Base-by-base conservation (phyloP, 2,113 vertebrate genomes). In the Coturnix japonica region DNA sequence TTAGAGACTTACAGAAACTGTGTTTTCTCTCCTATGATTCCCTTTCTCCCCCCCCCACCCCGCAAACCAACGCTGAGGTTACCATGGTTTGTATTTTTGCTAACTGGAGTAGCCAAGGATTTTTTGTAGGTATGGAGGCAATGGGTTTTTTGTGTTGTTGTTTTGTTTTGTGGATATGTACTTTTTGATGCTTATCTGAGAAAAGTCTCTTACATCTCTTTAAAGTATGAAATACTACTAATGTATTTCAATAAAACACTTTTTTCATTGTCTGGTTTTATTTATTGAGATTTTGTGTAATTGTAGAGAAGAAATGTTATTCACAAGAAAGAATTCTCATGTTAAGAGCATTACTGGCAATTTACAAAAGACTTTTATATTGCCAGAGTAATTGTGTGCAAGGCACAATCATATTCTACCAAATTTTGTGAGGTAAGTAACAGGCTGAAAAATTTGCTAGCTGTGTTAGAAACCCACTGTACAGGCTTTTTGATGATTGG, bases 41-140 rank as follows among this genome's bases (percentile, higher is more conserved):
- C 95, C 81, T 87, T 39, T 35, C 69, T 71, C 64, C 65, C 87
- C 75, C 78, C 65, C 86, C 85, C n/a, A n/a, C n/a, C n/a, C 93
- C 25, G 17, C 83, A 84, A 90, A 95, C 88, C 93, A 95, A 94
- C 93, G 63, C 63, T 87, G 95, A 94, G 91, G 96, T 97, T 96
- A 96, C 96, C 95, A 64, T 97, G 98, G 97, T 97, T 98, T 98
- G 97, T 98, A 96, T 97, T 97, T 95, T 97, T 96, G 96, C 96
- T 97, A 96, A 97, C 97, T 96, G 97, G 95, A 96, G 96, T 95
- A 95, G 98, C 96, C 97, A 96, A 96, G 97, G 96, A 94, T 96
- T 97, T 95, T 95, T 95, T 95, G 96, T 96, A 97, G 95, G 95
- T 86, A 46, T 90, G 93, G 81, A 94, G 95, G 92, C 91, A 64